phyloP scores from a whole-genome alignment of 2,888 invertebrate genomes.

The Leucoptera coffeella region DNA sequence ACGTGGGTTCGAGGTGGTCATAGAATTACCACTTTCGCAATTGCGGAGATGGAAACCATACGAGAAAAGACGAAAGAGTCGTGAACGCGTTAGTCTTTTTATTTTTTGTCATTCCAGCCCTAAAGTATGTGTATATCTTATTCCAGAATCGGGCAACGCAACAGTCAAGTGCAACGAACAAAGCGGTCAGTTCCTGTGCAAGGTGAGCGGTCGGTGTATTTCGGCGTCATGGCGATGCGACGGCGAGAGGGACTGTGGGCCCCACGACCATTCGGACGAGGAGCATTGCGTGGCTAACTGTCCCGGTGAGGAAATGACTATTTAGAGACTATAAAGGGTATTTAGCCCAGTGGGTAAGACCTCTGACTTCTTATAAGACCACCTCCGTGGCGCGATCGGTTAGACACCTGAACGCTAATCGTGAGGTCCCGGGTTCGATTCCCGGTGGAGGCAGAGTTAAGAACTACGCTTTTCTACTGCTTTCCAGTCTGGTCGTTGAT shows the following conservation, averaged over 20 bases:
- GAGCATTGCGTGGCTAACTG: conserved; percentile 19
- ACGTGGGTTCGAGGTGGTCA: too few species aligned
- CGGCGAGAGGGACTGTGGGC: conserved; percentile 70
- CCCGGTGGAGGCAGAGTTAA: too few species aligned
- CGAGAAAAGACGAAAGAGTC: background rate
- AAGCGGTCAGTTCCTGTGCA: conserved; percentile 76
- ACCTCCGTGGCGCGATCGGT: too few species aligned
- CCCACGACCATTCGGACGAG: conserved; percentile 62
- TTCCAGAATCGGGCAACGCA: conserved; percentile 32
- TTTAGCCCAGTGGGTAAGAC: too few species aligned
- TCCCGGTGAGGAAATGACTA: too few species aligned
- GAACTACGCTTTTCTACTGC: too few species aligned
- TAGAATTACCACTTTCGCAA: background rate
- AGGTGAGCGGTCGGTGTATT: conserved; percentile 63
- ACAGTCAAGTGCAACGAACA: conserved; percentile 58
- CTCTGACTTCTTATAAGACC: too few species aligned
- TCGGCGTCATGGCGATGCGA: conserved; percentile 73
- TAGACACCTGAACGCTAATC: too few species aligned
- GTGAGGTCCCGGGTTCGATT: too few species aligned
- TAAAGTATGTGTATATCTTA: conserved; percentile 5
- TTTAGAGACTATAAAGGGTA: too few species aligned
- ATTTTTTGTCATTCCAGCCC: background rate
- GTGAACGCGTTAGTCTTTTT: background rate
- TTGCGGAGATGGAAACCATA: background rate
- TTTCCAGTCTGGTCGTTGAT: too few species aligned